Conservation (phyloP, 2,113 vertebrate species). For the Candoia aspera region DNA sequence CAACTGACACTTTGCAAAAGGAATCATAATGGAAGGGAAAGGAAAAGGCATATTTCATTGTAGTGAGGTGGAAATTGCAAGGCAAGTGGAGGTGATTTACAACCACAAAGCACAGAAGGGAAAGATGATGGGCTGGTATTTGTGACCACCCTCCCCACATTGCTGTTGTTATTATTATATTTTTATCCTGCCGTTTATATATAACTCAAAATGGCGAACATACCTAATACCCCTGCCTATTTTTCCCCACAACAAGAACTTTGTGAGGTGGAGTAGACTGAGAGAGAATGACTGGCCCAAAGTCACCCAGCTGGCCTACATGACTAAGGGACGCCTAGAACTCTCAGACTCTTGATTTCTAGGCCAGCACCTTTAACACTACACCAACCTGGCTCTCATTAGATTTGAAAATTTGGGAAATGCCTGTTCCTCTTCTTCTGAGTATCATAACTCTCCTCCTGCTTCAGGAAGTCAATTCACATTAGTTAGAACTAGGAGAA, state of each 20-base stretch:
- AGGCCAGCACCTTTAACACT: background rate
- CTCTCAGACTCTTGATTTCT: background rate
- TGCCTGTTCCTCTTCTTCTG: background rate
- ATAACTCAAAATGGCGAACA: background rate
- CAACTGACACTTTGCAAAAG: no score
- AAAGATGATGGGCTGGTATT: no score
- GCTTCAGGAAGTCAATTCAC: background rate
- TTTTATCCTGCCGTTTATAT: no score
- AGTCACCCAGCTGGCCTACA: background rate
- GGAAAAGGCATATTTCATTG: no score
- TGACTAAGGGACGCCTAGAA: background rate
- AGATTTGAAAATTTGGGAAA: background rate
- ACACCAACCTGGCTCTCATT: background rate
- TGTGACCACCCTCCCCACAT: background rate
- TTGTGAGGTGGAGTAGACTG: background rate
- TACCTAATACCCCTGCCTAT: background rate
- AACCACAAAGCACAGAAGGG: no score
- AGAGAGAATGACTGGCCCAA: background rate
- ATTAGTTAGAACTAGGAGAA: background rate
- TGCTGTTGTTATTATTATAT: background rate
- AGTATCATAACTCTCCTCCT: background rate
- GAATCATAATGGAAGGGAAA: no score
- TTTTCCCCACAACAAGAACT: background rate
- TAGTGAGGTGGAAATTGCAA: no score
- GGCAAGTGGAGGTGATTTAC: no score